Percentiles rank a stretch among this genome's conserved stretches.
These are phyloP conservation scores for Lethenteron camtschaticum DNA, from an alignment of 2,113 vertebrate genomes.

Conservation along the genomic window DNA sequence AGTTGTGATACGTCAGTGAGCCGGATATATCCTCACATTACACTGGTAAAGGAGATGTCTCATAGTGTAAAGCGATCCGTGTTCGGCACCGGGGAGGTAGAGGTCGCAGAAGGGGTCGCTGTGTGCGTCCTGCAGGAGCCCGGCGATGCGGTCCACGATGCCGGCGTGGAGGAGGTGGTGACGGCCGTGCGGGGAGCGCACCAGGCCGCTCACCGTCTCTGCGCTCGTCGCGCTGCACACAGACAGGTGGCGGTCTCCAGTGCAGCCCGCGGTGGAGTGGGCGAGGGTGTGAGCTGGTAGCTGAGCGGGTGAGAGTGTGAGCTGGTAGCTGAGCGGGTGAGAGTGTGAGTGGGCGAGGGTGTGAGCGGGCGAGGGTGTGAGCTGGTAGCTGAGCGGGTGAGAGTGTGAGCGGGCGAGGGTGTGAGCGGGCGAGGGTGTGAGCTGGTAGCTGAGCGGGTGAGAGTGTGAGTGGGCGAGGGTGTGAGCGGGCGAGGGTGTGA, in stretches of 20 bases:
- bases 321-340: not conserved
- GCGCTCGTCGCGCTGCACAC: conserved; percentile 49
- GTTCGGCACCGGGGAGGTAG: conserved; percentile 55
- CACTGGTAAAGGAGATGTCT: too few relatives aligned
- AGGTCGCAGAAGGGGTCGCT: conserved; percentile 64
- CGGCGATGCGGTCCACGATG: conserved; percentile 57
- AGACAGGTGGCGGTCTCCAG: not conserved
- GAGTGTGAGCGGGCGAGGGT: too few relatives aligned
- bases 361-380: not conserved
- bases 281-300: not conserved
- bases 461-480: too few relatives aligned
- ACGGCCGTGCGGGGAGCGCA: conserved; percentile 43
- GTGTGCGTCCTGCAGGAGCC: conserved; percentile 64
- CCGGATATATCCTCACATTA: too few relatives aligned
- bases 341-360: too few relatives aligned
- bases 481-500: too few relatives aligned
- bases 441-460: too few relatives aligned
- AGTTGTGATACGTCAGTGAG: too few relatives aligned
- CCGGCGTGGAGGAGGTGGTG: conserved; percentile 65
- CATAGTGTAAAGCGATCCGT: not conserved
- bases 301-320: not conserved
- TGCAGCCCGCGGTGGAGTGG: not conserved
- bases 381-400: too few relatives aligned
- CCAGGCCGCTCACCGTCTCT: conserved; percentile 66
- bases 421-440: too few relatives aligned